phyloP scores from a whole-genome alignment of 2,888 invertebrate species.

The Eristalinus aeneus region DNA sequence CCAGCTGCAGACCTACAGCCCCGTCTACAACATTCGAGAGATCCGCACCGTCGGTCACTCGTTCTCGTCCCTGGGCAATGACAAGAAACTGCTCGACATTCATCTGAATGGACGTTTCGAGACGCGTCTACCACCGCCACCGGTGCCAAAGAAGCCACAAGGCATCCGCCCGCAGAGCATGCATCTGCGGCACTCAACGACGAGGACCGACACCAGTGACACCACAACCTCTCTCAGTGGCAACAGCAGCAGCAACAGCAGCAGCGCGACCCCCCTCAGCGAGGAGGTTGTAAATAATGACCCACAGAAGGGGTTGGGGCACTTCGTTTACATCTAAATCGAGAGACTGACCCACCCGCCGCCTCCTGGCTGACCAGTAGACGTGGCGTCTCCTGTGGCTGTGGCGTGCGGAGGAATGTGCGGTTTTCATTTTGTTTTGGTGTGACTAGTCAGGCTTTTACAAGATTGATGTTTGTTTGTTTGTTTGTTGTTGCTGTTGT shows the following conservation, averaged over 20 bases:
- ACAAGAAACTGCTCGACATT: slow-evolving; percentile 80
- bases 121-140: slow-evolving; percentile 72
- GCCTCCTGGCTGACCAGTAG: no score
- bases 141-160: slow-evolving; percentile 55
- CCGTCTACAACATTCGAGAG: slow-evolving; percentile 80
- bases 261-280: slow-evolving; percentile 42
- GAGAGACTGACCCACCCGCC: not conserved
- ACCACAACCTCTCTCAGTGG: slow-evolving; percentile 57
- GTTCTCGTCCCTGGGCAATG: slow-evolving; percentile 80
- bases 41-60: slow-evolving; percentile 80
- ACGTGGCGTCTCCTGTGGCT: no score
- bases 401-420: no score
- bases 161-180: slow-evolving; percentile 73
- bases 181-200: slow-evolving; percentile 69
- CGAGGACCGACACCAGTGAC: slow-evolving; percentile 56
- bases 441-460: slow-evolving; percentile 30
- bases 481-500: not conserved
- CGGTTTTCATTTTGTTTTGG: not conserved
- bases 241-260: slow-evolving; percentile 51
- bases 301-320: slow-evolving; percentile 79
- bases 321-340: slow-evolving; percentile 79
- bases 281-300: slow-evolving; percentile 79
- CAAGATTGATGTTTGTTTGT: slow-evolving; percentile 26
- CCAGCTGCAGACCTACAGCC: slow-evolving; percentile 76
- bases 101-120: slow-evolving; percentile 77